Percentiles rank a stretch among this genome's conserved stretches.
These are phyloP conservation scores for Anarsia innoxiella DNA, from an alignment of 2,888 invertebrate genomes.

Conservation along the genomic window DNA sequence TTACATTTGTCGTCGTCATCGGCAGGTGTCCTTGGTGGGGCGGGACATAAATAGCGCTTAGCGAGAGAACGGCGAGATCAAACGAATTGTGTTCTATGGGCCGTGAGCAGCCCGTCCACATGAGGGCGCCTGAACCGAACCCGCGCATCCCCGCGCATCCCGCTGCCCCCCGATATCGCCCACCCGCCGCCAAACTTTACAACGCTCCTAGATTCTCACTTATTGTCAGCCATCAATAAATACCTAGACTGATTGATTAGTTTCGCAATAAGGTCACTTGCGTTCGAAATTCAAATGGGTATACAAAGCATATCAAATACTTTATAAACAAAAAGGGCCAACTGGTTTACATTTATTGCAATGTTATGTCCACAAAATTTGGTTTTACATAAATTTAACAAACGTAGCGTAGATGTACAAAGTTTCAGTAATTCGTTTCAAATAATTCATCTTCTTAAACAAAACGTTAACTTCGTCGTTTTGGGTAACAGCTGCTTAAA, in stretches of 20 bases:
- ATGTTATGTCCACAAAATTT: too few species aligned
- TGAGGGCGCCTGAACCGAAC: conserved; percentile 53
- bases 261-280: too few species aligned
- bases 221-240: conserved; percentile 3
- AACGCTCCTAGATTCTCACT: conserved; percentile 13
- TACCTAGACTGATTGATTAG: too few species aligned
- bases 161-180: conserved; percentile 18
- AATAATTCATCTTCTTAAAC: conserved; percentile 2
- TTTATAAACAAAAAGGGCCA: too few species aligned
- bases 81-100: conserved; percentile 69
- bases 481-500: conserved; percentile 3
- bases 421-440: conserved; percentile 2
- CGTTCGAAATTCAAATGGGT: too few species aligned
- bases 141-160: conserved; percentile 24
- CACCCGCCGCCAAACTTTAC: conserved; percentile 20
- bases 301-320: too few species aligned
- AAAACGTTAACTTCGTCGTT: conserved; percentile 1
- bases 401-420: too few species aligned
- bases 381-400: too few species aligned
- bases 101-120: conserved; percentile 62
- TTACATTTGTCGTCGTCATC: conserved; percentile 32
- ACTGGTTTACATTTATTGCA: too few species aligned
- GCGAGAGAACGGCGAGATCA: conserved; percentile 63
- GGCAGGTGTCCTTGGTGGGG: conserved; percentile 53
- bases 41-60: conserved; percentile 61